Evolutionary conservation across 1,140 invertebrate genomes (phyloP).

Genomic region (Schlechtendalia chinensis): DNA sequence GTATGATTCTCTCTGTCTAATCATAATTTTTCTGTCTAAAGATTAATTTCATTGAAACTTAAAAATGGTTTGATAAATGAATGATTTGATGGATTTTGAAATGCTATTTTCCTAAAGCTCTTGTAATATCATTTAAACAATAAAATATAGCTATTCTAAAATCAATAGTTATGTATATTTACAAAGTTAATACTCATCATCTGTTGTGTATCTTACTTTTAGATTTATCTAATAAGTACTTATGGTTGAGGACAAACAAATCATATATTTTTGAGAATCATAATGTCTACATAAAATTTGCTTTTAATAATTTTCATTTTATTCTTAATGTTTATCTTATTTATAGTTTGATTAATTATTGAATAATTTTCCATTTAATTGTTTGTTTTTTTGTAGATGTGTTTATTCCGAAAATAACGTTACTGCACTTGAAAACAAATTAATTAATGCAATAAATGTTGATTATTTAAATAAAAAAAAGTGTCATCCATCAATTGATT

Average conservation of each 20-base stretch:
- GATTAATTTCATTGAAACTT: not conserved
- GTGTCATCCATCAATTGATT: constrained; percentile 4
- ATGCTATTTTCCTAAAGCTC: not conserved
- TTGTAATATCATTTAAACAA: not conserved
- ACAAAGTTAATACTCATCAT: not conserved
- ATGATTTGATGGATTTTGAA: not conserved
- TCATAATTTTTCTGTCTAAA: not conserved
- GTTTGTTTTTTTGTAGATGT: constrained; percentile 22
- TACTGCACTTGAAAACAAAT: constrained; percentile 13
- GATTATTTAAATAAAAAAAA: not conserved
- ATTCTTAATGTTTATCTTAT: not conserved
- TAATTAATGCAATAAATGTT: constrained; percentile 28
- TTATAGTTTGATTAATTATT: not conserved
- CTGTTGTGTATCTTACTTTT: not conserved
- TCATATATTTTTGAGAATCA: not conserved
- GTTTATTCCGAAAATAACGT: constrained; percentile 32
- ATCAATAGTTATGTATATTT: not conserved
- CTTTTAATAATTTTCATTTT: constrained; percentile 1
- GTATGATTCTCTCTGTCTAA: too few species aligned
- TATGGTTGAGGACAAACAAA: constrained; percentile 25
- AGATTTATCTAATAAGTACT: not conserved
- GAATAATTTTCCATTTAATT: not conserved
- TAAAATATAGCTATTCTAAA: not conserved
- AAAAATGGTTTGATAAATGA: constrained; percentile 16
- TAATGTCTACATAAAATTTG: not conserved